These are phyloP conservation scores for Atta cephalotes DNA, from an alignment of 1,140 invertebrate genomes.

Conservation along the genomic window DNA sequence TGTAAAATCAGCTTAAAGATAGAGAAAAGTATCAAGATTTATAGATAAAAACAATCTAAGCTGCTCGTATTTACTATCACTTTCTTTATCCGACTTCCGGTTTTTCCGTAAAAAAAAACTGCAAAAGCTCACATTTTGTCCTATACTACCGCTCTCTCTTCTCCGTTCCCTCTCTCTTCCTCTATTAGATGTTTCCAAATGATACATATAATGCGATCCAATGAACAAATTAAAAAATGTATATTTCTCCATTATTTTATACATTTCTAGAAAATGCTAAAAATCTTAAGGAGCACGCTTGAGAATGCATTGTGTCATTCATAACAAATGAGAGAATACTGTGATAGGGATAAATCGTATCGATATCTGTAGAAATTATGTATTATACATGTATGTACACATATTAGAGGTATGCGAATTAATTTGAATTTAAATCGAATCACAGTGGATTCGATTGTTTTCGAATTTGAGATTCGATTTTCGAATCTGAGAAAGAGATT, in stretches of 20 bases:
- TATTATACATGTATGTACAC: neutral
- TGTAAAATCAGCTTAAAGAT: neutral
- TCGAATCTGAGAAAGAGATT: too few relatives aligned
- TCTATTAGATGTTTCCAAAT: neutral
- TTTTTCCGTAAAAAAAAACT: neutral
- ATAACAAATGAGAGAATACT: neutral
- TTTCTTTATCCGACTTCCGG: neutral
- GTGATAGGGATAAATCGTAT: neutral
- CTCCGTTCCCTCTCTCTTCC: neutral
- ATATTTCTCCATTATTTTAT: constrained; percentile 20
- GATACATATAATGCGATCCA: neutral
- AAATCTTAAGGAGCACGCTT: neutral
- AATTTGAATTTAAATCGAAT: too few relatives aligned
- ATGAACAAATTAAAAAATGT: neutral
- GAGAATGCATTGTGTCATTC: neutral
- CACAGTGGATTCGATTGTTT: too few relatives aligned
- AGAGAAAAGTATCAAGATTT: neutral
- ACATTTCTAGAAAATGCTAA: neutral
- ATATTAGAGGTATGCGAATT: too few relatives aligned
- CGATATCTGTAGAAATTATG: neutral
- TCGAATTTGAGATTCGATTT: too few relatives aligned
- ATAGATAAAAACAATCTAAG: neutral
- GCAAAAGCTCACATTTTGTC: too few relatives aligned
- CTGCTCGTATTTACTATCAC: neutral
- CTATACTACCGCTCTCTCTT: too few relatives aligned